Evolutionary conservation across 1,140 invertebrate species (phyloP).

Genomic region (Apis laboriosa): DNA sequence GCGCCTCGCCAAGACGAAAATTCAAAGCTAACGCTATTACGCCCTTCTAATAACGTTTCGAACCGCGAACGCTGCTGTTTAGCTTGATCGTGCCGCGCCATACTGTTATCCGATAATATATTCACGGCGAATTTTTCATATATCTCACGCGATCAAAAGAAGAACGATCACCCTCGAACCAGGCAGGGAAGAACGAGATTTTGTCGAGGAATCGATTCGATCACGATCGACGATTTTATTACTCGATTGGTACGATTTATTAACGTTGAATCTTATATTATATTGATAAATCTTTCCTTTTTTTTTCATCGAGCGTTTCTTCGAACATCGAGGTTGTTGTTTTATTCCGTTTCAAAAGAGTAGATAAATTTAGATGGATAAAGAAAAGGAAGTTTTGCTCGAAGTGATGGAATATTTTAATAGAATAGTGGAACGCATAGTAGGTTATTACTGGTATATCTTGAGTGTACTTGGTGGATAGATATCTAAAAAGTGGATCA

Average conservation of each 20-base stretch:
- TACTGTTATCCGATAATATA: constrained; percentile 68
- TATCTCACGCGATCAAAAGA: not conserved
- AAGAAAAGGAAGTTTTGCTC: not conserved
- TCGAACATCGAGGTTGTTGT: not conserved
- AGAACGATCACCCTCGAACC: not conserved
- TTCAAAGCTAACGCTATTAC: constrained; percentile 65
- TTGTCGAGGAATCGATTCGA: constrained; percentile 1
- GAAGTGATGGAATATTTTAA: not conserved
- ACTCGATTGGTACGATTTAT: constrained; percentile 20
- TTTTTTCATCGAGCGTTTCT: not conserved
- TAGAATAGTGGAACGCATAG: not conserved
- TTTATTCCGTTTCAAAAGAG: not conserved
- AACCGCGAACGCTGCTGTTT: constrained; percentile 78
- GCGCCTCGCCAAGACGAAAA: constrained; percentile 71
- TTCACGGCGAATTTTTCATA: not conserved
- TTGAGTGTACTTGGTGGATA: not conserved
- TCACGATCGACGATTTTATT: constrained; percentile 17
- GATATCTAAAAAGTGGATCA: constrained; percentile 4
- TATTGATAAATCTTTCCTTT: not conserved
- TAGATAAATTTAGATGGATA: not conserved
- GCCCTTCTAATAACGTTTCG: constrained; percentile 75
- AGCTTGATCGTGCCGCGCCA: constrained; percentile 78
- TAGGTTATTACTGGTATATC: not conserved
- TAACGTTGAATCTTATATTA: not conserved
- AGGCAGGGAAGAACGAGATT: constrained; percentile 20